A percentile compares a stretch with the other conserved stretches of the same genome.
These are phyloP conservation scores for Narcine bancroftii DNA, from an alignment of 2,113 vertebrate genomes.

Conservation along the genomic window DNA sequence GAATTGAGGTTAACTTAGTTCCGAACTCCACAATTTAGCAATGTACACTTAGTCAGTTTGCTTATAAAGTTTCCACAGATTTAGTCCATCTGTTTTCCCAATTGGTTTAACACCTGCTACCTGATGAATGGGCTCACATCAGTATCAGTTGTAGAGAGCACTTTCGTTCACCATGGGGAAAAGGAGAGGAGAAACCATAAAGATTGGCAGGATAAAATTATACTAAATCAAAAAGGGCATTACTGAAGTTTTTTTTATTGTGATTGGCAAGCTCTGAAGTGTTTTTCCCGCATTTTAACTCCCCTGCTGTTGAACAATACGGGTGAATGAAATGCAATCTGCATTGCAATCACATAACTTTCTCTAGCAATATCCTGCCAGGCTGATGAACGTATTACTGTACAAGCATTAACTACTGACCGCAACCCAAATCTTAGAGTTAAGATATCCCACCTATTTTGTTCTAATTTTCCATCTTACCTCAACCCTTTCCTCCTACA, in stretches of 20 bases:
- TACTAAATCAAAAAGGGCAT: not conserved
- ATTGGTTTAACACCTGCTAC: not conserved
- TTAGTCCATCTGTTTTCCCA: constrained; percentile 1
- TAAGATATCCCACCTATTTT: not conserved
- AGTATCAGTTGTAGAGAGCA: not conserved
- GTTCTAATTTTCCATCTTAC: not conserved
- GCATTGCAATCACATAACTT: not conserved
- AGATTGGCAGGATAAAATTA: not conserved
- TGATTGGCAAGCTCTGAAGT: not conserved
- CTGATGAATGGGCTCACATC: constrained; percentile 6
- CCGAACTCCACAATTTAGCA: not conserved
- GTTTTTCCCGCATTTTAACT: not conserved
- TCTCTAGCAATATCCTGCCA: not conserved
- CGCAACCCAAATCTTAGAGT: too few relatives aligned
- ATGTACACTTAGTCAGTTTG: not conserved
- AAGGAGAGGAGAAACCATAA: not conserved
- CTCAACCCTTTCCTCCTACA: too few relatives aligned
- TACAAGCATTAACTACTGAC: too few relatives aligned
- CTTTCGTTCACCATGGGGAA: not conserved
- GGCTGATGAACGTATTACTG: not conserved
- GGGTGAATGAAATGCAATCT: not conserved
- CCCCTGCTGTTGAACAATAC: not conserved
- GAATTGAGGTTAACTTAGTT: not conserved
- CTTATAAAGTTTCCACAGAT: not conserved
- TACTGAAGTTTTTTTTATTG: not conserved